Conservation (phyloP, 2,888 invertebrate genomes). For the Ferrisia virgata region DNA sequence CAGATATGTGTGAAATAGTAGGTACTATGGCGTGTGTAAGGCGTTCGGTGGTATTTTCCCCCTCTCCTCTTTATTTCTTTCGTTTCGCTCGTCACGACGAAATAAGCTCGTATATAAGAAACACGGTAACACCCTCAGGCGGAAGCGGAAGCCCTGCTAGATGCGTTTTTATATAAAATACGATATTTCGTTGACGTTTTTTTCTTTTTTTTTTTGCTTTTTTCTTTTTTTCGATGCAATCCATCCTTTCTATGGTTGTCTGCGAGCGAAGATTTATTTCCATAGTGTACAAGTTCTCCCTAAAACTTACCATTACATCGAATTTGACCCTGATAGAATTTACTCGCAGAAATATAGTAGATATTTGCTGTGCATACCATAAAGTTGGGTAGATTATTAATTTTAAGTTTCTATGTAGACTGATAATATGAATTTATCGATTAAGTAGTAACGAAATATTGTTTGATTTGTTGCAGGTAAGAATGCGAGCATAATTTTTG, state of each 20-base stretch:
- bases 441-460: too few relatives aligned
- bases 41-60: neutral
- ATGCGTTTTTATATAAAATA: constrained; percentile 14
- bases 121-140: constrained; percentile 18
- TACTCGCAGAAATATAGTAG: too few relatives aligned
- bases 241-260: neutral
- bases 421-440: too few relatives aligned
- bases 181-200: neutral
- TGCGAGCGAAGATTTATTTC: neutral
- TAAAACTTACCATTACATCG: neutral
- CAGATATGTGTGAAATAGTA: constrained; percentile 23
- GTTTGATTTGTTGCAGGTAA: too few relatives aligned
- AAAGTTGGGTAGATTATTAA: too few relatives aligned
- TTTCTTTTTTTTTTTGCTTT: neutral
- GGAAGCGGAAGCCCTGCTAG: constrained; percentile 27
- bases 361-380: too few relatives aligned
- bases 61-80: neutral
- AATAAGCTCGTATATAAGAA: neutral
- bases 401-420: too few relatives aligned
- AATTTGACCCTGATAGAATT: neutral
- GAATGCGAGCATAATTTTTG: too few relatives aligned
- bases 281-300: neutral
- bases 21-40: neutral
- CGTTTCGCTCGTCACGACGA: neutral
- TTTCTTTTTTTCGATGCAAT: neutral